Conservation (phyloP, 2,113 vertebrate genomes). For the Microcebus jonahi region DNA sequence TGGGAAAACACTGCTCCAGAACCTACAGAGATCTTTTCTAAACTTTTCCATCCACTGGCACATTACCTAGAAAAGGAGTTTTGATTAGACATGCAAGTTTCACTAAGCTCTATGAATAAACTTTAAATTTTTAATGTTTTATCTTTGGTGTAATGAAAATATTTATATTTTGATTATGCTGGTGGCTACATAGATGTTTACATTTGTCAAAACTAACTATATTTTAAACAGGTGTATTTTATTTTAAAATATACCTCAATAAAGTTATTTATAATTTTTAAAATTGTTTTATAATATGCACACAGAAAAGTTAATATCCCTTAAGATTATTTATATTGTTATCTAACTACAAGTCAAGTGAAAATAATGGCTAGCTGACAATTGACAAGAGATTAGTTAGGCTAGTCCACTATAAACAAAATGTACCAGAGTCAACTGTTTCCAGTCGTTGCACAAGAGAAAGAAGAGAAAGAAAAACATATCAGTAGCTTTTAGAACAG, state of each 20-base stretch:
- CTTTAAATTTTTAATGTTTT: slow-evolving; percentile 11
- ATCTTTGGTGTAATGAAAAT: not conserved
- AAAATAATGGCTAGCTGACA: not conserved
- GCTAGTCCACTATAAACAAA: not conserved
- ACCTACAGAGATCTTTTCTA: slow-evolving; percentile 88
- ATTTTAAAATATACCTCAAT: slow-evolving; percentile 29
- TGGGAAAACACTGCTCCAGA: slow-evolving; percentile 91
- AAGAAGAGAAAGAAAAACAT: not conserved
- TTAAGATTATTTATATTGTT: slow-evolving; percentile 17
- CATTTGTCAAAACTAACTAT: not conserved
- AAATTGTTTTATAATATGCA: not conserved
- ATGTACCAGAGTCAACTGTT: not conserved
- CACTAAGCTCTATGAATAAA: not conserved
- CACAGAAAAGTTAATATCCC: not conserved
- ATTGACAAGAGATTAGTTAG: not conserved
- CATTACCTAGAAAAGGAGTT: slow-evolving; percentile 87
- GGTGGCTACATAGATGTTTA: not conserved
- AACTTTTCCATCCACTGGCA: slow-evolving; percentile 94
- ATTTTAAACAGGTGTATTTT: not conserved
- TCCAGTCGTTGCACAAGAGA: not conserved
- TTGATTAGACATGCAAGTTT: not conserved
- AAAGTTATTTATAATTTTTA: slow-evolving; percentile 1
- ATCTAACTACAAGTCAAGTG: not conserved
- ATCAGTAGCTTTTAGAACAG: not conserved
- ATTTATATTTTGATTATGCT: not conserved